A percentile compares a stretch with the other conserved stretches of the same genome.
Conservation (phyloP, 2,797 vertebrate genomes). For the Trachurus trachurus region DNA sequence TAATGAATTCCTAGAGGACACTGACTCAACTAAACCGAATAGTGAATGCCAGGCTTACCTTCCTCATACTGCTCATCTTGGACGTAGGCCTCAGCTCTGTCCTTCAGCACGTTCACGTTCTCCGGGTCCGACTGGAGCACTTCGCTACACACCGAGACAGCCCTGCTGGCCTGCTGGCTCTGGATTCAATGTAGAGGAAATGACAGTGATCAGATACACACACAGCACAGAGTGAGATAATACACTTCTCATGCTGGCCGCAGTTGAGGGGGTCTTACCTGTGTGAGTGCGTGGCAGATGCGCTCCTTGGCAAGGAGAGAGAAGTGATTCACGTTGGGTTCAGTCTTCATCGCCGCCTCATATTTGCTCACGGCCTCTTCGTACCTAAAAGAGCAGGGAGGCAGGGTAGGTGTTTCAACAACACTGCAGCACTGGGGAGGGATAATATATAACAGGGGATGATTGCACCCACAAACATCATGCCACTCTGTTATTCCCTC, state of each 20-base stretch:
- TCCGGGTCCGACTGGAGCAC: conserved; percentile 88
- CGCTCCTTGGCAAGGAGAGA: conserved; percentile 92
- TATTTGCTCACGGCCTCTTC: conserved; percentile 94
- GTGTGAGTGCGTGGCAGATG: conserved; percentile 94
- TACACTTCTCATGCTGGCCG: neutral
- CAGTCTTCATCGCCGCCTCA: conserved; percentile 92
- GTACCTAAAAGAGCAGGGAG: conserved; percentile 83
- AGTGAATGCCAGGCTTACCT: conserved; percentile 83
- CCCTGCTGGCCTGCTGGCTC: conserved; percentile 89
- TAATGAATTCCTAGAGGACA: neutral
- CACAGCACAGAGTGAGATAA: neutral
- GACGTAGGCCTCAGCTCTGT: conserved; percentile 94
- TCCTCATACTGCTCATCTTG: conserved; percentile 95
- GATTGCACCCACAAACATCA: conserved; percentile 37
- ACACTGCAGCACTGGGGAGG: neutral
- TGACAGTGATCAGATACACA: neutral
- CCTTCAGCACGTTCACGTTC: conserved; percentile 92
- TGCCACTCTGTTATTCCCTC: neutral
- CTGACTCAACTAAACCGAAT: neutral
- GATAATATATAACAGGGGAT: conserved; percentile 30
- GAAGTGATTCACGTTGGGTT: conserved; percentile 89
- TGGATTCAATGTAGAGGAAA: conserved; percentile 62
- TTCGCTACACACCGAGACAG: conserved; percentile 90
- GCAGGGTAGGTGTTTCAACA: conserved; percentile 15
- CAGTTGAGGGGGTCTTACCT: conserved; percentile 81